Conservation (phyloP, 2,797 vertebrate species). For the Apogon hyalosoma region DNA sequence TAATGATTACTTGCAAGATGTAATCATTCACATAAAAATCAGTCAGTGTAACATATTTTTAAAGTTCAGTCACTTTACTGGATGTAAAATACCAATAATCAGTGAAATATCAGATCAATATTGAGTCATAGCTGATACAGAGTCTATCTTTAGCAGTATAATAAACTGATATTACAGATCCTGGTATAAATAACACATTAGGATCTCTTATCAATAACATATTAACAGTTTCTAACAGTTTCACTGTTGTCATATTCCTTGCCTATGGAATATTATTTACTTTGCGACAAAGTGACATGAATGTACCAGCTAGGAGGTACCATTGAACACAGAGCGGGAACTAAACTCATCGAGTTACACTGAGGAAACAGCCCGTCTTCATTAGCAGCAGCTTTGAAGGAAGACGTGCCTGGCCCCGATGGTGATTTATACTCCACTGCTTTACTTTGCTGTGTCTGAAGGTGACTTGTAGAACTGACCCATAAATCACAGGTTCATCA, state of each 20-base stretch:
- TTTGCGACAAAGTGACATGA: background rate
- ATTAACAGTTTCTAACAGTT: background rate
- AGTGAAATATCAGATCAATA: too few species aligned
- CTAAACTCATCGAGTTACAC: constrained; percentile 1
- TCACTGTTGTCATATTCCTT: constrained; percentile 1
- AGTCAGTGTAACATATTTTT: too few species aligned
- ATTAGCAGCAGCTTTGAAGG: constrained; percentile 20
- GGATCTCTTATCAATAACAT: background rate
- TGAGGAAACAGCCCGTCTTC: constrained; percentile 25
- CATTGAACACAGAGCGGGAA: background rate
- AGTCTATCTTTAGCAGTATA: background rate
- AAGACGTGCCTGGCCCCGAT: constrained; percentile 43
- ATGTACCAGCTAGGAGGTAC: background rate
- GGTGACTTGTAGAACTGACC: background rate
- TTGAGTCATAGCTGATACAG: too few species aligned
- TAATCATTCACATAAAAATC: too few species aligned
- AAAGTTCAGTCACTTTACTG: too few species aligned
- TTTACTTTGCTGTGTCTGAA: constrained; percentile 20
- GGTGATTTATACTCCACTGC: constrained; percentile 34
- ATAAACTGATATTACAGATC: background rate
- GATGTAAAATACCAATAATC: too few species aligned
- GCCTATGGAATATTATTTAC: constrained; percentile 1
- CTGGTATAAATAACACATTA: background rate
- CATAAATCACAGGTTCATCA: too few species aligned
- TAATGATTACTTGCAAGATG: too few species aligned